Evolutionary conservation across 2,888 invertebrate genomes (phyloP).

Genomic region (Lepidochitona cinerea): DNA sequence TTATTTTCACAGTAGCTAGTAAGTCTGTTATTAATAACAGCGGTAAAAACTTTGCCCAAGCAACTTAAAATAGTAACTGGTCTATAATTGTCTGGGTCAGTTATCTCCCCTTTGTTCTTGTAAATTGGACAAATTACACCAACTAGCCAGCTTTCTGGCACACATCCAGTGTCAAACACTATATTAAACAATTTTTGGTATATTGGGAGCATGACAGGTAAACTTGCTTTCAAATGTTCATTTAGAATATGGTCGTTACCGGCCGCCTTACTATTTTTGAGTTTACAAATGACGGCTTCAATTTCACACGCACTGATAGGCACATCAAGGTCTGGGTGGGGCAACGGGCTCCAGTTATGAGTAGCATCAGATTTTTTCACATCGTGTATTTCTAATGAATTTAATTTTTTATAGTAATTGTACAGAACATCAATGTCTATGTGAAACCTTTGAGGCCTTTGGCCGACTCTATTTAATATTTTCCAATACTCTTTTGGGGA

Average conservation of each 20-base stretch:
- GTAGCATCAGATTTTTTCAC: no score
- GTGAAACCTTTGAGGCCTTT: no score
- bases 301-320: neutral
- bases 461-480: no score
- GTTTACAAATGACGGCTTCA: neutral
- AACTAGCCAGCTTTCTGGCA: neutral
- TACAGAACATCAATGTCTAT: no score
- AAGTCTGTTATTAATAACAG: neutral
- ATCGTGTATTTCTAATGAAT: no score
- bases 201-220: neutral
- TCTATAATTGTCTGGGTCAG: neutral
- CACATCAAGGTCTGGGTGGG: no score
- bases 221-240: neutral
- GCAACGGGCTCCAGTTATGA: no score
- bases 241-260: neutral
- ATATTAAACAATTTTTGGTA: neutral
- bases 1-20: neutral
- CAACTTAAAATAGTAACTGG: neutral
- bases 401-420: no score
- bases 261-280: neutral
- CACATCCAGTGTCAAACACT: neutral
- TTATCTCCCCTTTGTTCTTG: neutral
- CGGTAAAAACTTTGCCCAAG: neutral
- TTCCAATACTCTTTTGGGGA: no score
- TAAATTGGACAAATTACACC: neutral